Conservation (phyloP, 2,888 invertebrate genomes). For the Hoplodrina ambigua region DNA sequence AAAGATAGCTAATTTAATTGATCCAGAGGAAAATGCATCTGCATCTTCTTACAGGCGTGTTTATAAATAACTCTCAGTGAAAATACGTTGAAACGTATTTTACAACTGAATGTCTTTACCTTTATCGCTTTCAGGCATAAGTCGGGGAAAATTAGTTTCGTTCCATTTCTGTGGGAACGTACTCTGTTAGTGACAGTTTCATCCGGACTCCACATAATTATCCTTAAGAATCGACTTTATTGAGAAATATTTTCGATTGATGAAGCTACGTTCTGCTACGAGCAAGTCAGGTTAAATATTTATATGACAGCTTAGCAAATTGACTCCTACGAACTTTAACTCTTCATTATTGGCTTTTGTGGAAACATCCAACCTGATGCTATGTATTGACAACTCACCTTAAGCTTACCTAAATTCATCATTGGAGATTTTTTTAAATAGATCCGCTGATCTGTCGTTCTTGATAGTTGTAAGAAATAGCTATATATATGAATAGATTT, state of each 20-base stretch:
- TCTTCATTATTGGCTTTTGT: background rate
- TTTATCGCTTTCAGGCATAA: background rate
- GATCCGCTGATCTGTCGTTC: too few relatives aligned
- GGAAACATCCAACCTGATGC: too few relatives aligned
- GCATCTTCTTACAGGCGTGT: background rate
- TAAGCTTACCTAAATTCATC: too few relatives aligned
- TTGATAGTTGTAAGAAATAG: too few relatives aligned
- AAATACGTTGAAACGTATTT: background rate
- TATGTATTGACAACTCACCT: too few relatives aligned
- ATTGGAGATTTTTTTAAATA: too few relatives aligned
- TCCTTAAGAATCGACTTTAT: background rate
- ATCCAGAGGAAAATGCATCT: background rate
- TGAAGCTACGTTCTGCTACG: background rate
- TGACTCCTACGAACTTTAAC: background rate
- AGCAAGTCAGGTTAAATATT: background rate
- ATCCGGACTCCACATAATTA: background rate
- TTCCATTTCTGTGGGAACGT: background rate
- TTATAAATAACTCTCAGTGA: background rate
- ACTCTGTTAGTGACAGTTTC: background rate
- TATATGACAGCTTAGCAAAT: background rate
- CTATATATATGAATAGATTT: too few relatives aligned
- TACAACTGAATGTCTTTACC: background rate
- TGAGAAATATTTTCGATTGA: background rate
- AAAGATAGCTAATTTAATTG: background rate
- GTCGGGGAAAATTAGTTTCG: conserved; percentile 11